Base-by-base conservation (phyloP, 2,888 invertebrate species). In the Mylabris sibirica region DNA sequence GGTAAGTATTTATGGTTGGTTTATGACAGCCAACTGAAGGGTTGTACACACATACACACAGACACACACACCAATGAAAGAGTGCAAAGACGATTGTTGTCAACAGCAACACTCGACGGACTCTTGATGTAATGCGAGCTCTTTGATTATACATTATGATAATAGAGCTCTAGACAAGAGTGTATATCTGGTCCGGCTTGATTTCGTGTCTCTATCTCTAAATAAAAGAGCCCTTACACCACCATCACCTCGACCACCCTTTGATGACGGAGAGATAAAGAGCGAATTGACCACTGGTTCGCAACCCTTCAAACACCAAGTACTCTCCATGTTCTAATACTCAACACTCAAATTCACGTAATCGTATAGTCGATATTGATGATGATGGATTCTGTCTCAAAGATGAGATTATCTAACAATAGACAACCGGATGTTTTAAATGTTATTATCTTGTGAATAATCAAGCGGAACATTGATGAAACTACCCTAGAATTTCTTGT, bases 91-190 rank as follows among this genome's bases (percentile, higher is more conserved):
- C 69, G 69, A 69, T 69, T 69, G 69, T 69, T 69, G 69, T 69
- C 69, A 69, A 69, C 69, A 69, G 69, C 69, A 69, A 69, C 66
- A 69, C 69, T 69, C 69, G 60, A 64, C 60, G 34, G 60, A 60
- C 69, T 66, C 69, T 69, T 63, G 69, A 69, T 63, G 69, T 69
- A 69, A 70, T 66, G 65, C 70, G 70, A 67, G 67, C 70, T 70
- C 70, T 68, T 70, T 70, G 70, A 70, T 70, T 70, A 65, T 65
- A 30, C 30, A 70, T 70, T 70, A 70, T 70, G 70, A 70, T 70
- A 70, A 70, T 70, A 61, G 67, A 70, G 64, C 66, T 30, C 30
- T 30, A 30, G 30, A 30, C 30, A 8, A 30, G 30, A 30, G 30
- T 30, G 30, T 30, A 8, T 30, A 6, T 4, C 30, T 30, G 64